phyloP scores from a whole-genome alignment of 2,888 invertebrate species.

The Agrotis clavis region DNA sequence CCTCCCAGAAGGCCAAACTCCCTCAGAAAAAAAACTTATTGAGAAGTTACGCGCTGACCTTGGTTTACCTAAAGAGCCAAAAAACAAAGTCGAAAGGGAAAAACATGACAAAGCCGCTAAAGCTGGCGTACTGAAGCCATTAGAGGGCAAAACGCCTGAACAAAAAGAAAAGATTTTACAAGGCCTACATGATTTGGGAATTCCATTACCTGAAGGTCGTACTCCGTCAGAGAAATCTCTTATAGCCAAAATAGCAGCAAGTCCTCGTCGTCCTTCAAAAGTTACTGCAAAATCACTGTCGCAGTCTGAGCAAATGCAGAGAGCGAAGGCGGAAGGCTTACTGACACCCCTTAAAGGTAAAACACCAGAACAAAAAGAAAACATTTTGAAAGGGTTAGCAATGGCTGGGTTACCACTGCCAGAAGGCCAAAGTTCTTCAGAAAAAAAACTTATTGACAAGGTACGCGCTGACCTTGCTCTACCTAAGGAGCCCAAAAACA shows the following conservation, averaged over 20 bases:
- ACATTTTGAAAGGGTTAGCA: too few relatives aligned
- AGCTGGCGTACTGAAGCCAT: conserved; percentile 21
- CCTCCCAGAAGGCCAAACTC: conserved; percentile 64
- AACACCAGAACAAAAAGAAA: too few relatives aligned
- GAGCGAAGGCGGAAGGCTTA: too few relatives aligned
- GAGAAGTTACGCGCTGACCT: conserved; percentile 65
- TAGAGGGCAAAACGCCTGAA: conserved; percentile 21
- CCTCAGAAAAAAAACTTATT: conserved; percentile 66
- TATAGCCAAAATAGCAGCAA: conserved; percentile 35
- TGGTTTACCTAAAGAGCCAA: conserved; percentile 67
- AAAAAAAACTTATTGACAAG: too few relatives aligned
- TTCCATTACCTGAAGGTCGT: conserved; percentile 39
- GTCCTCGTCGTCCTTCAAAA: too few relatives aligned
- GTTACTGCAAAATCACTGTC: too few relatives aligned
- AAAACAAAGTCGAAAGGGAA: conserved; percentile 38
- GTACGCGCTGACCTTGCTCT: too few relatives aligned
- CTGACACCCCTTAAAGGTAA: too few relatives aligned
- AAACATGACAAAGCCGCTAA: conserved; percentile 26
- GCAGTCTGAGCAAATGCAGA: too few relatives aligned
- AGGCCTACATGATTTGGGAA: conserved; percentile 9
- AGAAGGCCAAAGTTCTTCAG: background rate
- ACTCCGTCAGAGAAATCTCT: conserved; percentile 56
- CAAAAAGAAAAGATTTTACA: conserved; percentile 23
- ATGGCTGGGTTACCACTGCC: too few relatives aligned
- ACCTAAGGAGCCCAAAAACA: too few relatives aligned